Evolutionary conservation across 2,113 vertebrate species (phyloP).

Genomic region (Albula glossodonta): DNA sequence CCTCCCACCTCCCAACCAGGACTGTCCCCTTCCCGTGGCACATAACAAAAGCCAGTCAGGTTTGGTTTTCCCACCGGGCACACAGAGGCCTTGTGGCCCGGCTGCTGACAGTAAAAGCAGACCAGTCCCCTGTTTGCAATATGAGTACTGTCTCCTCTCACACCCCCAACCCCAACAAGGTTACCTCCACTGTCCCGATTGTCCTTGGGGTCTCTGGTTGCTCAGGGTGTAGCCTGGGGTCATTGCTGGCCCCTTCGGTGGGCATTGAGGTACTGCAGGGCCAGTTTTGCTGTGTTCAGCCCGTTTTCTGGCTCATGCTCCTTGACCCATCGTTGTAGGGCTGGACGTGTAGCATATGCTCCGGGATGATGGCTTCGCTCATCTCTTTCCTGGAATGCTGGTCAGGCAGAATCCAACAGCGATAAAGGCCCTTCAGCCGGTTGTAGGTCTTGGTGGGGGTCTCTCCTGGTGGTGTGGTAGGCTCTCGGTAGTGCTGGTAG

Average conservation of each 20-base stretch:
- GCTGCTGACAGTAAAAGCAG: constrained; percentile 1
- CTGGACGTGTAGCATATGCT: constrained; percentile 7
- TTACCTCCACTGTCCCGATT: neutral
- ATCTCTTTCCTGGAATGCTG: constrained; percentile 9
- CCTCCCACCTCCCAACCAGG: too few species aligned
- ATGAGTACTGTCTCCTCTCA: neutral
- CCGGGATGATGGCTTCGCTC: constrained; percentile 16
- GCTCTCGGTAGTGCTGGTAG: neutral
- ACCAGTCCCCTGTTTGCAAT: neutral
- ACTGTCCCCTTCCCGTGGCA: neutral
- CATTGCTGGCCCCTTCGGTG: neutral
- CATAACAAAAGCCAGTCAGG: neutral
- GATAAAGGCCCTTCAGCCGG: constrained; percentile 9
- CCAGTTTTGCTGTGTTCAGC: neutral
- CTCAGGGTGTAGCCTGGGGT: neutral
- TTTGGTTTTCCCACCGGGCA: neutral
- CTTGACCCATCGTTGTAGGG: constrained; percentile 3
- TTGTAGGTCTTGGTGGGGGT: constrained; percentile 8
- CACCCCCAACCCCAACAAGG: neutral
- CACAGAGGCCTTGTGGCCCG: neutral
- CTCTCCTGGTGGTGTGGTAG: neutral
- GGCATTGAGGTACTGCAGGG: neutral
- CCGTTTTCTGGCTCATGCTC: constrained; percentile 11
- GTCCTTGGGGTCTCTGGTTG: neutral
- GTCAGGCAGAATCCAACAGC: constrained; percentile 16